A percentile compares a stretch with the other conserved stretches of the same genome.
phyloP scores from a whole-genome alignment of 2,797 vertebrate genomes.

The Lagorchestes hirsutus region DNA sequence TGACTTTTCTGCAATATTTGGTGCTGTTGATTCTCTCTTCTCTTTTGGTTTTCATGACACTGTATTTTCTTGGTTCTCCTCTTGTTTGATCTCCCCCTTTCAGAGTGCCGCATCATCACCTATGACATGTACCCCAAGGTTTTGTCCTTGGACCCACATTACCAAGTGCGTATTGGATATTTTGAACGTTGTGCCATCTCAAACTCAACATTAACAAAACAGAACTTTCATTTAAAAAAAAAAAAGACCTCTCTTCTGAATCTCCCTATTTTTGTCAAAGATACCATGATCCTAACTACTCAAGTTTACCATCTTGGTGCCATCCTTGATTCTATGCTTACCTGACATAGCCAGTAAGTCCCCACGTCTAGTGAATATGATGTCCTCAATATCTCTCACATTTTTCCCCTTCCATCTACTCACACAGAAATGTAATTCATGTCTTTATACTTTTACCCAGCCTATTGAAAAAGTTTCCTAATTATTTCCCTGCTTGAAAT shows the following conservation, averaged over 20 bases:
- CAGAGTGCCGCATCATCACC: background rate
- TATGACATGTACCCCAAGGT: background rate
- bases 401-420: background rate
- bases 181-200: background rate
- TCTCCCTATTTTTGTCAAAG: background rate
- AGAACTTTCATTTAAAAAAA: background rate
- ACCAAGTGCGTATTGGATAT: background rate
- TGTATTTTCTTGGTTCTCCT: background rate
- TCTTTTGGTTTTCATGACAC: background rate
- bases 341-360: background rate
- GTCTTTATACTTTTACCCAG: background rate
- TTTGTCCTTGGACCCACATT: background rate
- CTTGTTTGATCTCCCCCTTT: background rate
- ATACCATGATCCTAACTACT: background rate
- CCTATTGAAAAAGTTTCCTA: background rate
- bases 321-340: background rate
- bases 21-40: background rate
- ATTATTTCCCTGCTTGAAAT: background rate
- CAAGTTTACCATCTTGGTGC: background rate
- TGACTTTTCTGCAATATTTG: background rate
- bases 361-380: background rate
- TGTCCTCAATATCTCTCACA: background rate
- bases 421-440: background rate
- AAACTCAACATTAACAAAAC: background rate
- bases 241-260: background rate